A percentile compares a stretch with the other conserved stretches of the same genome.
These are phyloP conservation scores for Hypotaenidia okinawae DNA, from an alignment of 2,797 vertebrate genomes.

Conservation along the genomic window DNA sequence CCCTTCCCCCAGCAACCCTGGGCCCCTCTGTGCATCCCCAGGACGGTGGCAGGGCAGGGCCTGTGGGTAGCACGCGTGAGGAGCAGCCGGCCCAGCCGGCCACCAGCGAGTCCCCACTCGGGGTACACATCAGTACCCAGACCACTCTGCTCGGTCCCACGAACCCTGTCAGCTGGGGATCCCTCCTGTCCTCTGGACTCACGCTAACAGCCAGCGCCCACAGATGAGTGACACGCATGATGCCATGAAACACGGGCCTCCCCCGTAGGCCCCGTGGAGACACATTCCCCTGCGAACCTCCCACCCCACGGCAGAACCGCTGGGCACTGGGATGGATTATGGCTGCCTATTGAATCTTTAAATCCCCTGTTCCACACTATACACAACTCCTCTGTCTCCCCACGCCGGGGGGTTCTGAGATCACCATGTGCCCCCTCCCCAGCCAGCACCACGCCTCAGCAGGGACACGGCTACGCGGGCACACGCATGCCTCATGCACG, in stretches of 20 bases:
- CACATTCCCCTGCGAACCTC: neutral
- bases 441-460: neutral
- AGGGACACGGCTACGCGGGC: fast-evolving
- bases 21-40: neutral
- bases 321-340: neutral
- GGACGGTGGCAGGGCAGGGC: neutral
- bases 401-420: fast-evolving
- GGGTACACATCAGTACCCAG: neutral
- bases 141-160: neutral
- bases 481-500: fast-evolving
- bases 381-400: neutral
- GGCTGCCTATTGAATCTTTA: neutral
- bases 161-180: neutral
- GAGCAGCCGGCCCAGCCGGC: neutral
- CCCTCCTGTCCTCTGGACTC: neutral
- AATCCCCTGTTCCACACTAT: neutral
- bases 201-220: fast-evolving
- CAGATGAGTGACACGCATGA: neutral
- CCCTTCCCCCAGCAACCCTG: fast-evolving
- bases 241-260: neutral
- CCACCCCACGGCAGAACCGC: neutral
- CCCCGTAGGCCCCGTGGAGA: neutral
- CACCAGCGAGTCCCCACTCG: fast-evolving
- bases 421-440: fast-evolving
- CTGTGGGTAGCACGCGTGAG: neutral